Evolutionary conservation across 2,888 invertebrate genomes (phyloP), one percentile per base, ranked within the genome.

Genomic region (Polydrusus cervinus): DNA sequence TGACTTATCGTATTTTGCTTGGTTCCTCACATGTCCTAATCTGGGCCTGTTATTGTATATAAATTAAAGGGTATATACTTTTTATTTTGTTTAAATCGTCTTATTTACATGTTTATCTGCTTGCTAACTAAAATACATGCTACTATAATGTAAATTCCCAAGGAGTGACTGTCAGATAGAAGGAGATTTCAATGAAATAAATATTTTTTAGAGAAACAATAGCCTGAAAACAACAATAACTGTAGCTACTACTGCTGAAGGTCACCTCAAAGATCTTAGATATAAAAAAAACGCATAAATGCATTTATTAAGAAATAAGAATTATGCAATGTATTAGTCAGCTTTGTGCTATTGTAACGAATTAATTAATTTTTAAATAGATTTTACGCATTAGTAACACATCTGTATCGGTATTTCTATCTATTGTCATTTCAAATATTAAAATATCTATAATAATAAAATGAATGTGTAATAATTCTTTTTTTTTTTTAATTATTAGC

Each of bases 321-420:
- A 83, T 83, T 83, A 83, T 83, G 83, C 82, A 83, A 83, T 55
- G 76, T 67, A 76, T 83, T 83, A 83, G 82, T 83, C 82, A 83
- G 78, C 74, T 76, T 74, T 71, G 20, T 60, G 30, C 55, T 34
- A 60, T 60, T 60, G 34, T 18, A 38, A 60, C 16, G 16, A 16
- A 57, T 30, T 40, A 34, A 55, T 55, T 10, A 20, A 14, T 55
- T 55, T 34, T 34, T 55, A 55, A 55, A 55, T 10, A 38, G 38
- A 60, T 60, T 60, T 60, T 57, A 57, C 34, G 57, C 57, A 38
- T 34, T 34, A 57, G 14, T 57, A 34, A 8, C 9, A 14, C 34
- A 57, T 34, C 57, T 57, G 14, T 34, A 57, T 34, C 34, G 13
- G 34, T 20, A 14, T 57, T 57, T 14, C 14, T 13, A 30, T 53